Evolutionary conservation across 2,888 invertebrate species (phyloP).

Genomic region (Meiosimyza platycephala): DNA sequence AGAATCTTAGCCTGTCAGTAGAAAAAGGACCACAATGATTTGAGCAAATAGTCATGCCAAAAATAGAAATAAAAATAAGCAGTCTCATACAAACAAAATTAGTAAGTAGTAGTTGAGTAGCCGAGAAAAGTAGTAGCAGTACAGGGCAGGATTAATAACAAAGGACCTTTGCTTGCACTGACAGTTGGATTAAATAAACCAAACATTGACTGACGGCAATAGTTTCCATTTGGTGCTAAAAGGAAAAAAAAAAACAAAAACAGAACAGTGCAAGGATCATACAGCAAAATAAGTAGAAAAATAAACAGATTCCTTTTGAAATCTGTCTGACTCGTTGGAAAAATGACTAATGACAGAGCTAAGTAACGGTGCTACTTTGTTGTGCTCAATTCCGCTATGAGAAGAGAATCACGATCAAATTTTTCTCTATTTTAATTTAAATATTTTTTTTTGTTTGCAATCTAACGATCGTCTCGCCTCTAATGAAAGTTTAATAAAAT

Average conservation of each 20-base stretch:
- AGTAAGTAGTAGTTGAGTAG: background rate
- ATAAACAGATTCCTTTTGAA: constrained; percentile 10
- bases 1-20: too few relatives aligned
- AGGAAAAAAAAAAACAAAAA: background rate
- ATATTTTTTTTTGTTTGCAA: too few relatives aligned
- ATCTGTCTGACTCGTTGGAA: constrained; percentile 11
- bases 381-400: background rate
- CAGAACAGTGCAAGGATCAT: background rate
- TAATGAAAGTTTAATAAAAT: constrained; percentile 9
- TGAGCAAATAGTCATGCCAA: too few relatives aligned
- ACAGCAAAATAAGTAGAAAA: background rate
- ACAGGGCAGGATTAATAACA: background rate
- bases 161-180: too few relatives aligned
- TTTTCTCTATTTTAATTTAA: background rate
- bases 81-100: constrained; percentile 13
- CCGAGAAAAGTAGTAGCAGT: constrained; percentile 1
- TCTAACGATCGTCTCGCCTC: background rate
- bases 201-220: background rate
- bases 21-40: too few relatives aligned
- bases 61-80: constrained; percentile 15
- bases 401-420: background rate
- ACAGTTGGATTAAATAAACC: background rate
- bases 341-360: background rate
- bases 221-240: constrained; percentile 26
- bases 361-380: background rate